Base-by-base conservation (phyloP, 2,888 invertebrate species). In the Phoenoteleia sp. region DNA sequence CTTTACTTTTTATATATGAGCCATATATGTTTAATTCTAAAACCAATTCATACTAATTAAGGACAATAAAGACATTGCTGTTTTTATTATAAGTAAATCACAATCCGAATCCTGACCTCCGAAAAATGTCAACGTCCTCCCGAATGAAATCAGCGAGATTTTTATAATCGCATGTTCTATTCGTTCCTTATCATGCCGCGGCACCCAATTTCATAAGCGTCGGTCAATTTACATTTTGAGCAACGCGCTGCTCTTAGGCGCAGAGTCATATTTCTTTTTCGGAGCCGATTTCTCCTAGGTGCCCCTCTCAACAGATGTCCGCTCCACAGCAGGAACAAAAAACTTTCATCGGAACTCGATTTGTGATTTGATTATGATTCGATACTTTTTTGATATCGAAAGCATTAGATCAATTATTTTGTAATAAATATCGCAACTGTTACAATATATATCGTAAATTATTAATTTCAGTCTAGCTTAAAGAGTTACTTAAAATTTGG, bases 121-220 rank as follows among this genome's bases (percentile, higher is more conserved):
- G 60, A 77, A 60, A 77, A 77, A 69, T 79, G 71, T 62, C 81
- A 67, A 77, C 17, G 52, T 36, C 62, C 52, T 49, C 25, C 19
- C 23, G 36, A 52, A 52, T 60, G 45, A 76, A 76, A 67, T 77
- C 49, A 17, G 45, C 39, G 60, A 39, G 23, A 67, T 49, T 60
- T 74, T 25, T 71, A 76, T 39, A 47, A 71, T 45, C 49, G 27
- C 47, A 54, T 74, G 36, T 7, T 49, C 49, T 9, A 9, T 52
- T 71, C 45, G 74, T 23, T 75, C 52, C 58, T 77, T 64, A 72
- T 77, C 66, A 39, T 47, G 29, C n/a, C 33, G 11, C 54, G 56
- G 11, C 71, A 66, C 72, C 64, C 60, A 83, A 77, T 83, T 83
- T 83, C 77, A 83, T 83, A 83, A 83, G 62, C 67, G 54, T 54